Conservation (phyloP, 1,140 invertebrate genomes). For the Dufourea novaeangliae region DNA sequence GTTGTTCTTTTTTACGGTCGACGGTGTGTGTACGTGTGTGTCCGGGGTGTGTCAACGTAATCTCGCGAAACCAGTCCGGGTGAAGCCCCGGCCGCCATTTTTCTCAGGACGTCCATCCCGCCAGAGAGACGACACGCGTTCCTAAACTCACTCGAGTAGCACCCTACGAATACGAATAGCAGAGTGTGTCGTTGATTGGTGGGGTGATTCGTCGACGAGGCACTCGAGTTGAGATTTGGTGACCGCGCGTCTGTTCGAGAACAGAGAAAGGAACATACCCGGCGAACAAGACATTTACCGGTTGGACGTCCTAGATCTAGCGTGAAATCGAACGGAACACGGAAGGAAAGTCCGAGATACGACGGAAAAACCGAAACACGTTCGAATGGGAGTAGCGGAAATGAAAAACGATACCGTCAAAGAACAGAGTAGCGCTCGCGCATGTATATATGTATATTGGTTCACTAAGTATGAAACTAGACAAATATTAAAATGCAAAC, state of each 20-base stretch:
- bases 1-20: conserved; percentile 32
- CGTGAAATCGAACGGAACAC: conserved; percentile 3
- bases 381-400: background rate
- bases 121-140: background rate
- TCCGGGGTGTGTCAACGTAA: conserved; percentile 47
- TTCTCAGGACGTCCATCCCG: background rate
- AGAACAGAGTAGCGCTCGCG: conserved; percentile 49
- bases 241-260: conserved; percentile 8
- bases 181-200: background rate
- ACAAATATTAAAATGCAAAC: no score
- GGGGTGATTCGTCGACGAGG: background rate
- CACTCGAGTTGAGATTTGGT: background rate
- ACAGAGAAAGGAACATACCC: conserved; percentile 16
- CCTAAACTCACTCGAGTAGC: background rate
- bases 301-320: conserved; percentile 24
- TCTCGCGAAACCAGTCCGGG: background rate
- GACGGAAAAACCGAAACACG: background rate
- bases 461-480: no score
- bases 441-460: conserved; percentile 33
- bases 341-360: background rate
- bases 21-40: conserved; percentile 13
- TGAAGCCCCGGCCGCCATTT: background rate
- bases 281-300: conserved; percentile 1
- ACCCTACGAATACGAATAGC: background rate
- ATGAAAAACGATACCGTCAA: background rate